A percentile compares a stretch with the other conserved stretches of the same genome.
Evolutionary conservation across 2,113 vertebrate genomes (phyloP).

Genomic region (Eleginops maclovinus): DNA sequence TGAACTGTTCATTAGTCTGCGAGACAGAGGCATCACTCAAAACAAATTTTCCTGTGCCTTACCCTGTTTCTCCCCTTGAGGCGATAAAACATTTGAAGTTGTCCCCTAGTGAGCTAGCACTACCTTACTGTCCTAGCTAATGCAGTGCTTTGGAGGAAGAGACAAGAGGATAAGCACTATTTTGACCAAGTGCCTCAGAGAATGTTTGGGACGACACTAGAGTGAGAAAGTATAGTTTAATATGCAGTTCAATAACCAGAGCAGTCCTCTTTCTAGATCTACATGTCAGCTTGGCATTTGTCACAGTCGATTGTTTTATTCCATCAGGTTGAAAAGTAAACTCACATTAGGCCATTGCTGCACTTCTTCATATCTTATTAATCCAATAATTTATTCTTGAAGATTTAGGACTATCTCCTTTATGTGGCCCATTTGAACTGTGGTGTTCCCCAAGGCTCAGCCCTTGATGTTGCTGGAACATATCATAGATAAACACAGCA

Average conservation of each 20-base stretch:
- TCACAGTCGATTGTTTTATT: neutral
- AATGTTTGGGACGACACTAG: conserved; percentile 19
- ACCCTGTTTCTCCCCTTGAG: conserved; percentile 71
- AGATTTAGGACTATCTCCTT: neutral
- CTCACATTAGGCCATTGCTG: too few species aligned
- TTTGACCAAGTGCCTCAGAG: conserved; percentile 16
- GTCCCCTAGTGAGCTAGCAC: conserved; percentile 45
- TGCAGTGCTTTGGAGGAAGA: conserved; percentile 61
- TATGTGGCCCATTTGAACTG: neutral
- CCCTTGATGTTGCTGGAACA: neutral
- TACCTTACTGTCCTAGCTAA: conserved; percentile 72
- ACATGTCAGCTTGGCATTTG: neutral
- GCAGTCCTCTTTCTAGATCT: neutral
- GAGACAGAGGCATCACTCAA: conserved; percentile 95
- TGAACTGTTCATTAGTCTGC: conserved; percentile 98
- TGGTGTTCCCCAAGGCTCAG: neutral
- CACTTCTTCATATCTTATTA: too few species aligned
- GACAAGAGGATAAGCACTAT: conserved; percentile 45
- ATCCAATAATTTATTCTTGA: too few species aligned
- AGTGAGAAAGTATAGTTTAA: neutral
- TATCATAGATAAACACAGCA: neutral
- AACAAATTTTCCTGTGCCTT: conserved; percentile 88
- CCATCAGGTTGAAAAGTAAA: too few species aligned
- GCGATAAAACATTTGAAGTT: conserved; percentile 44
- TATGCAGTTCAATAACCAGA: neutral